Evolutionary conservation across 2,797 vertebrate genomes (phyloP).

Genomic region (Synanceia verrucosa): DNA sequence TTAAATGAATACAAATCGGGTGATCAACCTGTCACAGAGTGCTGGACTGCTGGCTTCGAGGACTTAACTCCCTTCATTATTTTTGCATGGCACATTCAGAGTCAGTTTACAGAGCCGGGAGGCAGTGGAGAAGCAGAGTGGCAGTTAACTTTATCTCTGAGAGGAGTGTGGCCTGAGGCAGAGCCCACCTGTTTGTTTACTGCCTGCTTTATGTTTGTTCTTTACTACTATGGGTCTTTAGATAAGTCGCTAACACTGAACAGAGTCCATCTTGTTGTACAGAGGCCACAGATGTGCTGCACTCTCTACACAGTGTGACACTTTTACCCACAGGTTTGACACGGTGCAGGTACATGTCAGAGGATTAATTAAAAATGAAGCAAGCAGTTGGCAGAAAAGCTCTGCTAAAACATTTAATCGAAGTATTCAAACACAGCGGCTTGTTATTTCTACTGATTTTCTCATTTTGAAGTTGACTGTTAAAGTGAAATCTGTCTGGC

Average conservation of each 20-base stretch:
- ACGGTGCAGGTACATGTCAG: neutral
- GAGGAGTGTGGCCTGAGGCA: slow-evolving; percentile 58
- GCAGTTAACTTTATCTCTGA: slow-evolving; percentile 63
- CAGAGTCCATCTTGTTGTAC: slow-evolving; percentile 23
- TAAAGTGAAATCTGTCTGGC: neutral
- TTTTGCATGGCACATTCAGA: slow-evolving; percentile 53
- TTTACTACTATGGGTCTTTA: slow-evolving; percentile 34
- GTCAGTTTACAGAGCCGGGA: slow-evolving; percentile 47
- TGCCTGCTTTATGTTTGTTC: slow-evolving; percentile 50
- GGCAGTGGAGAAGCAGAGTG: slow-evolving; percentile 39
- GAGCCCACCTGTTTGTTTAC: slow-evolving; percentile 67
- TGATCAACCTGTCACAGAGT: slow-evolving; percentile 69
- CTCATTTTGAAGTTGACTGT: slow-evolving; percentile 8
- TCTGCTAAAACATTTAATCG: slow-evolving; percentile 20
- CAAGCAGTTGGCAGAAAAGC: slow-evolving; percentile 10
- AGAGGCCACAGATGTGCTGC: slow-evolving; percentile 5
- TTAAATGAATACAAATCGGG: slow-evolving; percentile 72
- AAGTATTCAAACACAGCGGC: neutral
- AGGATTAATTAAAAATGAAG: slow-evolving; percentile 16
- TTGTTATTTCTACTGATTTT: slow-evolving; percentile 5
- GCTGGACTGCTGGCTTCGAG: slow-evolving; percentile 54
- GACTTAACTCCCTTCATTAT: slow-evolving; percentile 65
- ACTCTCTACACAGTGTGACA: neutral
- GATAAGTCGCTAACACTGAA: slow-evolving; percentile 18
- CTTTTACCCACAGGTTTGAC: slow-evolving; percentile 13